Evolutionary conservation across 1,140 invertebrate genomes (phyloP).

Genomic region (Periplaneta americana): DNA sequence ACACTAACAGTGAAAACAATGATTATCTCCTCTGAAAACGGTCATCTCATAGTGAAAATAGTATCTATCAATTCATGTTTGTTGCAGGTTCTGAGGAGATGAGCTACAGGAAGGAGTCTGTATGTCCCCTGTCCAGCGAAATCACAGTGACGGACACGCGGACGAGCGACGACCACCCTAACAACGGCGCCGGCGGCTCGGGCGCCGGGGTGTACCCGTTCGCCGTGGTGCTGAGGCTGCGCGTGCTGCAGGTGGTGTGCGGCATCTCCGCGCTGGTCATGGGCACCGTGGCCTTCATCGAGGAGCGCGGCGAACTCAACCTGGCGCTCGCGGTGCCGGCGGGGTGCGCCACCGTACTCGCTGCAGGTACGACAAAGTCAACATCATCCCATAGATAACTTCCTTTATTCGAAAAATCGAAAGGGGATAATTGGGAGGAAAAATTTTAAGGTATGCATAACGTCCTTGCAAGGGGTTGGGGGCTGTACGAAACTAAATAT

Average conservation of each 20-base stretch:
- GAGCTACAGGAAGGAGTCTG: background rate
- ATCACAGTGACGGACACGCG: background rate
- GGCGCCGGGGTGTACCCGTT: conserved; percentile 3
- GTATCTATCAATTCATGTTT: no score
- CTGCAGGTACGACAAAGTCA: background rate
- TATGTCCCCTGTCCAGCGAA: background rate
- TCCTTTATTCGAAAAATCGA: no score
- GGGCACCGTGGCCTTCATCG: conserved; percentile 16
- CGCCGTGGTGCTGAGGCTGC: conserved; percentile 15
- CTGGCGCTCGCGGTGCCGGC: conserved; percentile 13
- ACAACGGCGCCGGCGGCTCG: background rate
- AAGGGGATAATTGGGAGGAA: no score
- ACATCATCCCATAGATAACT: no score
- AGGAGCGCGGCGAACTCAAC: conserved; percentile 14
- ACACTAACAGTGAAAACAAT: no score
- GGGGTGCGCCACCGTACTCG: conserved; percentile 12
- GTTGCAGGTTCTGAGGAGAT: no score
- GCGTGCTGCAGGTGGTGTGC: conserved; percentile 17
- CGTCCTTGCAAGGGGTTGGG: no score
- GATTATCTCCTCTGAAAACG: no score
- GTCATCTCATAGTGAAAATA: no score
- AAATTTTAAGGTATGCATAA: no score
- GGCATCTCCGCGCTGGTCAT: conserved; percentile 18
- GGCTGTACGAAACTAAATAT: no score
- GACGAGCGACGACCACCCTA: background rate